phyloP scores from a whole-genome alignment of 2,113 vertebrate genomes.

The Genyomyrus donnyi region DNA sequence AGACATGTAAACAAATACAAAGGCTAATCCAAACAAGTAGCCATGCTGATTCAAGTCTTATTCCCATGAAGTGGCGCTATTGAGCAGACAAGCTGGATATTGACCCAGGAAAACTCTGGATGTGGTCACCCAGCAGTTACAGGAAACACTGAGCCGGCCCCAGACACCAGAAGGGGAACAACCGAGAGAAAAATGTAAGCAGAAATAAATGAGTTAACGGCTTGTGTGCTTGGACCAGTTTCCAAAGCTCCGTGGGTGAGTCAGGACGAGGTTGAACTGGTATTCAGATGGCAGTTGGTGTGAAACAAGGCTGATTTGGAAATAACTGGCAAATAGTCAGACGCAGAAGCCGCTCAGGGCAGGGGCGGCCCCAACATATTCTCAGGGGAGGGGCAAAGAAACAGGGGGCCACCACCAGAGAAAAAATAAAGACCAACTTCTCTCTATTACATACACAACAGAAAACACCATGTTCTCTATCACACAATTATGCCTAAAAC shows the following conservation, averaged over 20 bases:
- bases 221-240: not conserved
- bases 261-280: not conserved
- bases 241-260: not conserved
- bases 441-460: not conserved
- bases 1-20: slow-evolving; percentile 13
- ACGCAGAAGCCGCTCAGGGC: not conserved
- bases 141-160: not conserved
- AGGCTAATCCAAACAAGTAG: not conserved
- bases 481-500: not conserved
- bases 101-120: not conserved
- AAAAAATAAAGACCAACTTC: not conserved
- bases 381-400: not conserved
- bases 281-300: not conserved
- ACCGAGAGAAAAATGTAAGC: not conserved
- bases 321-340: not conserved
- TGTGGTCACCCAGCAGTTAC: not conserved
- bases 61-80: not conserved
- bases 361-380: not conserved
- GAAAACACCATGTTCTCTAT: not conserved
- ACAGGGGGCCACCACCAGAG: not conserved
- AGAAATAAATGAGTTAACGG: not conserved
- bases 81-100: not conserved
- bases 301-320: not conserved
- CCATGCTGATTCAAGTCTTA: not conserved
- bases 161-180: not conserved